Conservation (phyloP, 2,888 invertebrate genomes). For the Lepidocyrtinus sp. region DNA sequence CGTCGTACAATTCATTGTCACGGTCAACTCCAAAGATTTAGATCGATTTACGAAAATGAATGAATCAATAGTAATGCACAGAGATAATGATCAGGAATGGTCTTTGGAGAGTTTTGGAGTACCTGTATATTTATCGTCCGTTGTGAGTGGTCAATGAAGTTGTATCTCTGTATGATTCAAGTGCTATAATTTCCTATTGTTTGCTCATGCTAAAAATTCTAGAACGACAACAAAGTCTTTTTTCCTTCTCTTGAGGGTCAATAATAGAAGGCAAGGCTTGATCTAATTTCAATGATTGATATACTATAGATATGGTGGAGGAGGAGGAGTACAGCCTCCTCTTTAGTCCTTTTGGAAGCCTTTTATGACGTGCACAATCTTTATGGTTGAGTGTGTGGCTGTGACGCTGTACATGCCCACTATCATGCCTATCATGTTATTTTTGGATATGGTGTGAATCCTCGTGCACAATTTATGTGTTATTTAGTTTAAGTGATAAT, state of each 20-base stretch:
- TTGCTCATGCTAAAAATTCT: neutral
- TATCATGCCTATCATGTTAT: no score
- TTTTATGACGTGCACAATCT: no score
- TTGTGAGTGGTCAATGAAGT: slow-evolving; percentile 5
- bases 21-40: slow-evolving; percentile 21
- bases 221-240: neutral
- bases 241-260: no score
- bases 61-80: slow-evolving; percentile 25
- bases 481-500: no score
- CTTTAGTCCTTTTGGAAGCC: no score
- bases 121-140: no score
- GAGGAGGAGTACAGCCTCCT: no score
- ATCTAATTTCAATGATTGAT: neutral
- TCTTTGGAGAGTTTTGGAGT: neutral
- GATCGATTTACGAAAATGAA: slow-evolving; percentile 23
- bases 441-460: no score
- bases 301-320: neutral
- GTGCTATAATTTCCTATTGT: neutral
- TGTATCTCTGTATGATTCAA: no score
- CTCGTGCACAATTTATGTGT: no score
- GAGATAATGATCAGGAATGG: neutral
- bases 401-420: no score
- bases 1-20: slow-evolving; percentile 54
- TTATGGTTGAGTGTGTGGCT: no score
- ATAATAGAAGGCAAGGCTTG: slow-evolving; percentile 20